These are phyloP conservation scores for Himalopsyche anomala DNA, from an alignment of 2,888 invertebrate species.

Conservation along the genomic window DNA sequence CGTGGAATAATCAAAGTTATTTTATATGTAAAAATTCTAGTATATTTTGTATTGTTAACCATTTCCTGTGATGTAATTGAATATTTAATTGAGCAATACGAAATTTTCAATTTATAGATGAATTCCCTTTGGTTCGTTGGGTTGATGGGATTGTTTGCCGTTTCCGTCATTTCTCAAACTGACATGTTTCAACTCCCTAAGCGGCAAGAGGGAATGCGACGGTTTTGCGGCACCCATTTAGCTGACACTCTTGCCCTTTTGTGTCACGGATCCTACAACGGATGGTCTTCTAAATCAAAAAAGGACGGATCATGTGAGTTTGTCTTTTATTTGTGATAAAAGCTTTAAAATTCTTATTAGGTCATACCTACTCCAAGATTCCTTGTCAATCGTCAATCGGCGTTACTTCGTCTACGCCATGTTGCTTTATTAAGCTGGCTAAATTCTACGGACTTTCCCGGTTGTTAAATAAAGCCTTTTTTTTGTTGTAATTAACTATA, in stretches of 20 bases:
- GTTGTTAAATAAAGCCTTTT: too few relatives aligned
- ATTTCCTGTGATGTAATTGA: too few relatives aligned
- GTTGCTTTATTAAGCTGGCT: too few relatives aligned
- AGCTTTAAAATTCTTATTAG: background rate
- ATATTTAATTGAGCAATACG: too few relatives aligned
- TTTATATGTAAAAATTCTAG: too few relatives aligned
- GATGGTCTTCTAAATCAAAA: constrained; percentile 20
- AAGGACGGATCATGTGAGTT: constrained; percentile 50
- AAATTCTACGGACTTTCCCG: too few relatives aligned
- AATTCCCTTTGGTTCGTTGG: constrained; percentile 1
- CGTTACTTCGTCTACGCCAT: too few relatives aligned
- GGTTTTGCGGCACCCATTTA: constrained; percentile 1
- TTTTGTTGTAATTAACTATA: too few relatives aligned
- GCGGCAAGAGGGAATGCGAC: constrained; percentile 37
- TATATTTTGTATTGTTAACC: too few relatives aligned
- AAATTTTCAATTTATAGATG: background rate
- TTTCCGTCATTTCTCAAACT: constrained; percentile 6
- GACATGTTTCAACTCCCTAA: background rate
- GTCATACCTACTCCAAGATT: background rate
- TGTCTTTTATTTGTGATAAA: background rate
- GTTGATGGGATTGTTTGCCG: background rate
- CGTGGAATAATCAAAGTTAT: too few relatives aligned
- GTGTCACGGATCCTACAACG: background rate
- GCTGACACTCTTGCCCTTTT: background rate
- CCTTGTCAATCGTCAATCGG: background rate